A percentile compares a stretch with the other conserved stretches of the same genome.
Conservation (phyloP, 2,888 invertebrate genomes). For the Cyclophora punctaria region DNA sequence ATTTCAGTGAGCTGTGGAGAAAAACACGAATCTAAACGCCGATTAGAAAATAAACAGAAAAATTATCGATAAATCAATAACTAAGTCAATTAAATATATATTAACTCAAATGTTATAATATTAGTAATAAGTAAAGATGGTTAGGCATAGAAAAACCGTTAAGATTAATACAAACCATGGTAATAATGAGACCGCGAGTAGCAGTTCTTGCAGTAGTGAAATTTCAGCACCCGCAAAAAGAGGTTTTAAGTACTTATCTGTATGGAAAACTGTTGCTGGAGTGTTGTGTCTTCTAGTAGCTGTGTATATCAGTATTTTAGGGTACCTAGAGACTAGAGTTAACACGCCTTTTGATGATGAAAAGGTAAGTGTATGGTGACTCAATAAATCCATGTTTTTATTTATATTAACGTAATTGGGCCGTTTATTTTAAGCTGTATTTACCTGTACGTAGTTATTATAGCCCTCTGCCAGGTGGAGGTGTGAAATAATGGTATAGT, state of each 20-base stretch:
- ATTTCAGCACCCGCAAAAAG: conserved; percentile 22
- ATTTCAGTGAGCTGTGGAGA: conserved; percentile 14
- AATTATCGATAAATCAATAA: conserved; percentile 13
- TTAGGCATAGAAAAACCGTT: conserved; percentile 44
- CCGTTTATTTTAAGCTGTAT: too few relatives aligned
- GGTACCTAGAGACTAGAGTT: conserved; percentile 90
- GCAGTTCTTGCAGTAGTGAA: conserved; percentile 44
- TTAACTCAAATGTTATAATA: conserved; percentile 4
- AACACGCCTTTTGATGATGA: conserved; percentile 88
- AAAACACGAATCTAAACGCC: neutral
- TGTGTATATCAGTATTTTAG: conserved; percentile 83
- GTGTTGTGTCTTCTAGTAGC: conserved; percentile 80
- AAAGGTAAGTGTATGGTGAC: conserved; percentile 71
- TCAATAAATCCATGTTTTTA: neutral
- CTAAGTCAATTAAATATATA: conserved; percentile 29
- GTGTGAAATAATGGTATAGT: too few relatives aligned
- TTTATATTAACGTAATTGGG: neutral
- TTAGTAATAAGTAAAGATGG: conserved; percentile 33
- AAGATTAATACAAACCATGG: conserved; percentile 33
- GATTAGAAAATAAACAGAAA: conserved; percentile 11
- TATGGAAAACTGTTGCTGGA: conserved; percentile 78
- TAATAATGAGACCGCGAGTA: conserved; percentile 42
- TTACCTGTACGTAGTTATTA: too few relatives aligned
- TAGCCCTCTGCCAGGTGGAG: too few relatives aligned
- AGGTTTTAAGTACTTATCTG: conserved; percentile 38